phyloP scores from a whole-genome alignment of 1,140 invertebrate species.

The Bombus waltoni region DNA sequence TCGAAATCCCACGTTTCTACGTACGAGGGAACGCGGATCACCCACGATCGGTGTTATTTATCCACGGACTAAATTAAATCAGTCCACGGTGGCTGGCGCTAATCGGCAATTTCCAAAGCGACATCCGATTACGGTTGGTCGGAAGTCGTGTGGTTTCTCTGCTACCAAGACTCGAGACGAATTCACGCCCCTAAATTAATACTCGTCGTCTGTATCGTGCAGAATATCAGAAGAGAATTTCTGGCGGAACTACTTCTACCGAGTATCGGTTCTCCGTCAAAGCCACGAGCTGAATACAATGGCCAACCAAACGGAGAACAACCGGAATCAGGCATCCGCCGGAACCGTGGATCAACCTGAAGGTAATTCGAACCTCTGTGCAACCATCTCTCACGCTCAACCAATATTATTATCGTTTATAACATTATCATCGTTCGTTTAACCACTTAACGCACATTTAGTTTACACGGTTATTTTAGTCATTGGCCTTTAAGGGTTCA shows the following conservation, averaged over 20 bases:
- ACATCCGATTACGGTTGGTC: neutral
- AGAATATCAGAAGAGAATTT: constrained; percentile 99
- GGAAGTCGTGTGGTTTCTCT: neutral
- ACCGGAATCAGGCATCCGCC: constrained; percentile 74
- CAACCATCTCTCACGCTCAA: neutral
- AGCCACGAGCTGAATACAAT: constrained; percentile 93
- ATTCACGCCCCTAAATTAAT: constrained; percentile 24
- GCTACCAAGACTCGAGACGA: neutral
- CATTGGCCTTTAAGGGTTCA: too few species aligned
- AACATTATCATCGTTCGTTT: neutral
- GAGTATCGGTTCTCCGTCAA: constrained; percentile 98
- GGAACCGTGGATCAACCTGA: constrained; percentile 80
- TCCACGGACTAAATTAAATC: constrained; percentile 24
- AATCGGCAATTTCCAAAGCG: constrained; percentile 46
- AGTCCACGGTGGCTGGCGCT: neutral
- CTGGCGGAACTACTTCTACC: constrained; percentile 99
- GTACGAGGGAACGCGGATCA: neutral
- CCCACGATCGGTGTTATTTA: neutral
- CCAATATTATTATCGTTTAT: neutral
- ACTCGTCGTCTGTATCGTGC: constrained; percentile 35
- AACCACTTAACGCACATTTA: neutral
- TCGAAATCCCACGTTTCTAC: neutral
- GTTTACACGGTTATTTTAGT: too few species aligned
- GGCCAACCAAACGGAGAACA: constrained; percentile 81
- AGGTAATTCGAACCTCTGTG: constrained; percentile 71